Percentiles rank a stretch among this genome's conserved stretches.
phyloP scores from a whole-genome alignment of 2,888 invertebrate genomes.

The Agrotis ipsilon region DNA sequence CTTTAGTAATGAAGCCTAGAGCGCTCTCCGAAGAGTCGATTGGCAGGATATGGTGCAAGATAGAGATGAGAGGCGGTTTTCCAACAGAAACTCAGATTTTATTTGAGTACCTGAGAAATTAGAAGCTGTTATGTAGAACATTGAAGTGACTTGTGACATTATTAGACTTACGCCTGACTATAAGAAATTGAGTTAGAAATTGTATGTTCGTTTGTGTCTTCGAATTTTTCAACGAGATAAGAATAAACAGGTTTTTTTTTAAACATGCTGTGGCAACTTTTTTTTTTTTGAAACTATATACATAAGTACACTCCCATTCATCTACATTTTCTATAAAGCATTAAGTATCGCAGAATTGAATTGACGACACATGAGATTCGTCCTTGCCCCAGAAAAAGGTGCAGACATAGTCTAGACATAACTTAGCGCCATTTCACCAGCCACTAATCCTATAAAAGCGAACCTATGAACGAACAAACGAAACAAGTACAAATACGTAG shows the following conservation, averaged over 20 bases:
- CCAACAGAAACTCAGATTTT: background rate
- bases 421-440: background rate
- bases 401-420: background rate
- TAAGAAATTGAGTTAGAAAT: too few species aligned
- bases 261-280: too few species aligned
- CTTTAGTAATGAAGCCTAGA: conserved; percentile 45
- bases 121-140: too few species aligned
- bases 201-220: too few species aligned
- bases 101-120: background rate
- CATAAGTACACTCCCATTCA: too few species aligned
- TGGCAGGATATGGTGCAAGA: conserved; percentile 38
- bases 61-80: conserved; percentile 15
- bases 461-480: conserved; percentile 42
- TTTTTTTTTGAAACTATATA: too few species aligned
- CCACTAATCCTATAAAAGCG: conserved; percentile 4
- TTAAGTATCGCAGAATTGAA: background rate
- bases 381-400: background rate
- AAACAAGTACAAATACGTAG: conserved; percentile 56
- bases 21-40: conserved; percentile 44
- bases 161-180: too few species aligned
- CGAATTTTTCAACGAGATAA: background rate
- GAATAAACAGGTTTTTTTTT: too few species aligned
- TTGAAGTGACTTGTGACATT: too few species aligned
- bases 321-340: background rate
- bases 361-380: background rate